A percentile compares a stretch with the other conserved stretches of the same genome.
phyloP scores from a whole-genome alignment of 2,888 invertebrate species.

The Epiblema foenella region DNA sequence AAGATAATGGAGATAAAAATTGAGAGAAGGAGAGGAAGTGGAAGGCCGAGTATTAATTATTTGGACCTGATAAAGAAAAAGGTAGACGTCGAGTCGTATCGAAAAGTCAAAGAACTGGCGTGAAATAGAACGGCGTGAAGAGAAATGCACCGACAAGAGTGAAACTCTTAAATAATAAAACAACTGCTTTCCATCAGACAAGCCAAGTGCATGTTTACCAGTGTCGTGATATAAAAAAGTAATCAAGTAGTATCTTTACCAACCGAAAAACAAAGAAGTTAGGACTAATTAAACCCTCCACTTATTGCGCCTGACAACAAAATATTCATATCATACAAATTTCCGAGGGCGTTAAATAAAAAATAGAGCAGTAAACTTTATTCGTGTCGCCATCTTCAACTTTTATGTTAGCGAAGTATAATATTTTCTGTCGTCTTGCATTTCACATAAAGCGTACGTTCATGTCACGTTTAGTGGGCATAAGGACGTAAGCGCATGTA shows the following conservation, averaged over 20 bases:
- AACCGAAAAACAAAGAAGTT: not conserved
- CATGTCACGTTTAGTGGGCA: conserved; percentile 36
- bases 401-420: conserved; percentile 39
- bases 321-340: conserved; percentile 17
- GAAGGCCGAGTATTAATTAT: too few species aligned
- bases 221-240: not conserved
- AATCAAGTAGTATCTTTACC: not conserved
- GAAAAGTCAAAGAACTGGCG: too few species aligned
- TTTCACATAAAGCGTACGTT: conserved; percentile 37
- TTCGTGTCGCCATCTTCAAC: conserved; percentile 34
- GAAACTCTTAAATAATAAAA: too few species aligned
- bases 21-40: too few species aligned
- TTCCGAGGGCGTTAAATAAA: conserved; percentile 24
- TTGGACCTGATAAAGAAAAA: too few species aligned
- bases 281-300: not conserved
- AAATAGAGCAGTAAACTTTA: conserved; percentile 42
- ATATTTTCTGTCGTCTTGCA: conserved; percentile 43
- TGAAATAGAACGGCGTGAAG: too few species aligned
- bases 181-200: too few species aligned
- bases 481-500: conserved; percentile 31
- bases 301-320: not conserved
- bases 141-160: too few species aligned
- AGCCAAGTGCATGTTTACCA: not conserved
- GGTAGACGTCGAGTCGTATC: too few species aligned
- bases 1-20: too few species aligned